Evolutionary conservation across 1,140 invertebrate genomes (phyloP).

Genomic region (Procambarus clarkii): DNA sequence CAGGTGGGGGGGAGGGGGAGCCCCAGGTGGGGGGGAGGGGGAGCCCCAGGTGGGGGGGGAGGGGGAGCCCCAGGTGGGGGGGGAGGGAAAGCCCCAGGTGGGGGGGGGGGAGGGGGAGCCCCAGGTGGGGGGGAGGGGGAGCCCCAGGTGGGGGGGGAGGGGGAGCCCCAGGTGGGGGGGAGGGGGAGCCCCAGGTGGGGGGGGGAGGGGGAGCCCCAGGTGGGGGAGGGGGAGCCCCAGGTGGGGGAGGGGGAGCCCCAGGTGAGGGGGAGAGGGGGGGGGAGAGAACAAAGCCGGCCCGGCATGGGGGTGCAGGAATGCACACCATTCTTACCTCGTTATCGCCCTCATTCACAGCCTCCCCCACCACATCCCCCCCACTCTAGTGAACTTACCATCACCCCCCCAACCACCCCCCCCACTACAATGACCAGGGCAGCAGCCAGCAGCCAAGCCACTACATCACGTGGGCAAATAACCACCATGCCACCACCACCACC

Average conservation of each 20-base stretch:
- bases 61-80: no score
- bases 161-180: neutral
- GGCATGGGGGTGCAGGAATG: slow-evolving; percentile 43
- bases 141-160: neutral
- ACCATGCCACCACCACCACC: neutral
- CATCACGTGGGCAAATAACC: neutral
- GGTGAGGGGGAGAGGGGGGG: slow-evolving; percentile 1
- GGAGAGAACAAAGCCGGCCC: slow-evolving; percentile 38
- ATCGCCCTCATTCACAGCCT: slow-evolving; percentile 61
- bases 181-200: neutral
- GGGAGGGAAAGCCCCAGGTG: neutral
- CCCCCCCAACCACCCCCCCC: slow-evolving; percentile 18
- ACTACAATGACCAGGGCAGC: neutral
- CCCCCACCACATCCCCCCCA: neutral
- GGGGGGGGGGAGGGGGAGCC: neutral
- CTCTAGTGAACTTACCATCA: neutral
- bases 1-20: no score
- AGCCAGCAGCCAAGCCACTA: neutral
- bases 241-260: no score
- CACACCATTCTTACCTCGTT: slow-evolving; percentile 67
- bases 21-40: no score
- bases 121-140: slow-evolving; percentile 15
- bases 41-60: no score
- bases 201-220: neutral
- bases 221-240: neutral